Conservation (phyloP, 2,888 invertebrate genomes). For the Calameuta pallipes region DNA sequence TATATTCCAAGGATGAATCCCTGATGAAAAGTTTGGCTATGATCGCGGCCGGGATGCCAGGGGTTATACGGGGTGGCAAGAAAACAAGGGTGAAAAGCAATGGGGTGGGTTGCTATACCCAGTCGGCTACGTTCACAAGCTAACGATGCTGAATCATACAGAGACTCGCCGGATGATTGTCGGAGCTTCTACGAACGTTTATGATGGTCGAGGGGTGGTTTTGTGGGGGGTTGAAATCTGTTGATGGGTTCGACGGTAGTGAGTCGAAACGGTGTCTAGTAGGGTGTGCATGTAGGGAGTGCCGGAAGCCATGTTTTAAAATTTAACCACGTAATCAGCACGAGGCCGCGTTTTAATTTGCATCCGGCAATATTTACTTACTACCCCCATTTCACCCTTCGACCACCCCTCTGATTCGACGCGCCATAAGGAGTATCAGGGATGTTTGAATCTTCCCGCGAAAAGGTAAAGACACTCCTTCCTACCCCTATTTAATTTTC, state of each 20-base stretch:
- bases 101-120: not conserved
- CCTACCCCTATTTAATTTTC: not conserved
- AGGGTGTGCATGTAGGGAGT: slow-evolving; percentile 23
- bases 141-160: slow-evolving; percentile 6
- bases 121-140: not conserved
- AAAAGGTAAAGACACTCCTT: not conserved
- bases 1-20: not conserved
- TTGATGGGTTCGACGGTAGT: not conserved
- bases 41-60: not conserved
- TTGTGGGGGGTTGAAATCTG: not conserved
- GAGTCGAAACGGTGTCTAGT: not conserved
- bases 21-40: not conserved
- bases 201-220: not conserved
- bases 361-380: slow-evolving; percentile 37
- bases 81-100: not conserved
- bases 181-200: not conserved
- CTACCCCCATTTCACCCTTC: not conserved
- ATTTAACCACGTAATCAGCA: slow-evolving; percentile 39
- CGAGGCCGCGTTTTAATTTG: slow-evolving; percentile 37
- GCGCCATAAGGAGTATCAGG: not conserved
- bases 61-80: not conserved
- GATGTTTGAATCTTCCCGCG: not conserved
- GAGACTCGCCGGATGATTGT: not conserved
- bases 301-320: slow-evolving; percentile 30
- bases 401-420: not conserved